These are phyloP conservation scores for Molossus molossus DNA, from an alignment of 2,797 vertebrate genomes.

Conservation along the genomic window DNA sequence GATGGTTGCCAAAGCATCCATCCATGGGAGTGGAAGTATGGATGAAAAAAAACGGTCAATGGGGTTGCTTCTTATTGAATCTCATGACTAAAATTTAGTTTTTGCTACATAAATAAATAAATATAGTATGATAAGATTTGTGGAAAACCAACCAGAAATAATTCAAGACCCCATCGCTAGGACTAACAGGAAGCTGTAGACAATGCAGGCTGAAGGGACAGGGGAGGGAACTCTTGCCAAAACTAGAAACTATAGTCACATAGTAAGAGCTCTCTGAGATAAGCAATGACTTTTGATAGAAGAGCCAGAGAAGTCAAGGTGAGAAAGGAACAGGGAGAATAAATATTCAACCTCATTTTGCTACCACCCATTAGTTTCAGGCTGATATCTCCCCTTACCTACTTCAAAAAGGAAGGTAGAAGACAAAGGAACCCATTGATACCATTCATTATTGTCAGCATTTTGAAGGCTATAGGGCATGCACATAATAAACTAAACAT, in stretches of 20 bases:
- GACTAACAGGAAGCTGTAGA: background rate
- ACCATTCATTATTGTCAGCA: background rate
- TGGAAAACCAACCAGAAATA: background rate
- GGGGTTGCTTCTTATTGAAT: background rate
- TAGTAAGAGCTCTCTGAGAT: background rate
- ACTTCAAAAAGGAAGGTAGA: background rate
- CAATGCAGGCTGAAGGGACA: background rate
- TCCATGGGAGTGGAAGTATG: background rate
- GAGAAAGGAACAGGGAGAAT: background rate
- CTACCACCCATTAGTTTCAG: background rate
- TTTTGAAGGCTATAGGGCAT: background rate
- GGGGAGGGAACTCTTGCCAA: background rate
- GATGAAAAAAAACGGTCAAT: background rate
- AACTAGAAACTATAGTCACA: background rate
- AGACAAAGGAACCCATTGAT: background rate
- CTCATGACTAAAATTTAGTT: background rate
- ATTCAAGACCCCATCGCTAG: background rate
- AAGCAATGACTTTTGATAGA: background rate
- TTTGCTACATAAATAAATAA: background rate
- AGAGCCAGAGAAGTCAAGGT: background rate
- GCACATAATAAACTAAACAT: background rate
- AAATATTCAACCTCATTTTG: background rate
- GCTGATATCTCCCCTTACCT: background rate
- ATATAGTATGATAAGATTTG: background rate
- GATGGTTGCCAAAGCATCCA: background rate